Evolutionary conservation across 2,113 vertebrate genomes (phyloP), one percentile per base, ranked within the genome.

Genomic region (Cavia porcellus): DNA sequence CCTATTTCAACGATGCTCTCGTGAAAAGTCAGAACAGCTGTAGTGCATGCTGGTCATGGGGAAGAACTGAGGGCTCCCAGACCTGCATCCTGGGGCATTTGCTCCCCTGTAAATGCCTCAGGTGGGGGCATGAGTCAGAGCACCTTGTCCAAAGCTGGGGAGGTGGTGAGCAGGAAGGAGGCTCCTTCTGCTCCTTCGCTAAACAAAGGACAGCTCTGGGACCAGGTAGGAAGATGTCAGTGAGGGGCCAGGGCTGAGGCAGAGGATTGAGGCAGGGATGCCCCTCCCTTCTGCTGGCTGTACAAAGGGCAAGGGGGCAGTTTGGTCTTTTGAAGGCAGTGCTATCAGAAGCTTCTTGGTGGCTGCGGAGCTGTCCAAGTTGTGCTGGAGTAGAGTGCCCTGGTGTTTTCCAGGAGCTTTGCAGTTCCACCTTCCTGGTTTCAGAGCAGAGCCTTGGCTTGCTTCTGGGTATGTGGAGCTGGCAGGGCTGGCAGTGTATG

Each of bases 361-460:
- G 30, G 55, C 9, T 3, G 35, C 6, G 1, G 35, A 17, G 22
- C n/a, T 55, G 42, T 22, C 45, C 19, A 32, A 6, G 72, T 59
- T 35, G 45, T 38, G 0, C 19, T 17, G 15, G 22, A 24, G 9
- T 1, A n/a, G 87, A 55, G 61, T 83, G 52, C 90, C 55, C 30
- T 4, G 19, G 61, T 0, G 0, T 20, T 25, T 86, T 47, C 24
- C 30, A 79, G 28, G 25, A 35, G n/a, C 5, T 38, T 1, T 9
- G 2, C 45, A 5, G 61, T 55, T 28, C 13, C 7, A 22, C 6
- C 17, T 64, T n/a, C 35, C 12, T 5, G 0, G 4, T 55, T 81
- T 92, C 79, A 42, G 45, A 1, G 19, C 68, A 17, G 57, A 70
- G 70, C 61, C 28, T 24, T 9, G 50, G 14, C 62, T 72, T 19